A percentile compares a stretch with the other conserved stretches of the same genome.
phyloP scores from a whole-genome alignment of 37 sponge, comb jelly and placozoan genomes.

The Hexactinellida sp. region DNA sequence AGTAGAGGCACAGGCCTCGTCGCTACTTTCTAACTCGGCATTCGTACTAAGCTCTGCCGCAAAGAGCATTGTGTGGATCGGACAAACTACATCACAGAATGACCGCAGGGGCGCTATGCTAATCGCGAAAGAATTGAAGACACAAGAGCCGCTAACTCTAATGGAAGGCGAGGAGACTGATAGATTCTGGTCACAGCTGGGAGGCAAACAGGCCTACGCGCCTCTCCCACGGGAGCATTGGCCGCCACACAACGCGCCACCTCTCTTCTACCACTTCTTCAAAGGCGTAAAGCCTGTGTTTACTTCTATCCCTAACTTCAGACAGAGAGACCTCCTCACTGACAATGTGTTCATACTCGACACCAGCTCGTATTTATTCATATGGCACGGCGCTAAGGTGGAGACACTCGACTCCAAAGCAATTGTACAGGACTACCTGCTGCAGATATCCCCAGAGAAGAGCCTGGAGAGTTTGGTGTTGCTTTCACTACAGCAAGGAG shows the following conservation, averaged over 20 bases:
- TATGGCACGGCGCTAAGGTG: background rate
- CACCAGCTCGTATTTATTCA: background rate
- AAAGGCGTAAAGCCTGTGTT: slow-evolving; percentile 5
- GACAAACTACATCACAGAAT: slow-evolving; percentile 4
- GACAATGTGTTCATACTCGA: background rate
- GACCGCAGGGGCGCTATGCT: background rate
- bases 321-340: background rate
- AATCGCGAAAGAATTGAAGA: background rate
- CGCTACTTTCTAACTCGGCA: background rate
- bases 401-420: slow-evolving; percentile 5
- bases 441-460: background rate
- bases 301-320: background rate
- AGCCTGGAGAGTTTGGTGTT: background rate
- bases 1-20: background rate
- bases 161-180: background rate
- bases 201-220: background rate
- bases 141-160: background rate
- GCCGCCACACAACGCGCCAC: background rate
- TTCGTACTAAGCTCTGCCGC: background rate
- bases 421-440: background rate
- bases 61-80: background rate
- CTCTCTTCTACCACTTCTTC: background rate
- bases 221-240: background rate
- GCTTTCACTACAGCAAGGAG: background rate
- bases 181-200: background rate